Percentiles rank a stretch among this genome's conserved stretches.
Conservation (phyloP, 2,888 invertebrate species). For the Stegophylla sp. region DNA sequence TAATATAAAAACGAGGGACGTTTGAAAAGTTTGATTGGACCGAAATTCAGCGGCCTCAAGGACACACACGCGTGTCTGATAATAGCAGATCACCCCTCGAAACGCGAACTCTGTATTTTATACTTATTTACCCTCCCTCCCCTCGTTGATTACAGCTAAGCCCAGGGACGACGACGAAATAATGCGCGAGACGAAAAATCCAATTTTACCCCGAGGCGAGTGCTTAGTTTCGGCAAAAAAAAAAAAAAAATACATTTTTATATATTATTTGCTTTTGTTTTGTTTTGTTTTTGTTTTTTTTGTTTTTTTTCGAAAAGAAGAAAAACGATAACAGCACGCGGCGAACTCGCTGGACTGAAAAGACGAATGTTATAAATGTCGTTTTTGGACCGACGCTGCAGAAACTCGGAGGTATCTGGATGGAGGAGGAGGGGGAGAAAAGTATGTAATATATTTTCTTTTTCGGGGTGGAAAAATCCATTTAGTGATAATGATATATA, state of each 20-base stretch:
- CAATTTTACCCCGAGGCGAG: background rate
- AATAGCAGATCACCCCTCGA: no score
- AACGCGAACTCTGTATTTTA: background rate
- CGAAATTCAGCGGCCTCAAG: no score
- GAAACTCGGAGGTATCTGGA: no score
- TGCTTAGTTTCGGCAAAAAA: background rate
- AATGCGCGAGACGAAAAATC: background rate
- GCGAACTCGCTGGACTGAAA: background rate
- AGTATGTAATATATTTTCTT: no score
- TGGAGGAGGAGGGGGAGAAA: no score
- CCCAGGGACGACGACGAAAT: no score
- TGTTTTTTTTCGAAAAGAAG: no score
- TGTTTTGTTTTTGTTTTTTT: no score
- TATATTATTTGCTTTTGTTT: no score
- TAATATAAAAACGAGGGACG: no score
- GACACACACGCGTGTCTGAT: no score
- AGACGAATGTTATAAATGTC: background rate
- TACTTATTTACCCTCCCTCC: background rate
- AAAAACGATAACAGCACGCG: background rate
- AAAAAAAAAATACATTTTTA: background rate
- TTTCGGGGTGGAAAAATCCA: background rate
- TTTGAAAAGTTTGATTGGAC: no score
- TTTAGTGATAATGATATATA: background rate
- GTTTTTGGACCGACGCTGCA: background rate
- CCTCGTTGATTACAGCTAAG: background rate